phyloP scores from a whole-genome alignment of 2,888 invertebrate genomes.

The Caenorhabditis uteleia region DNA sequence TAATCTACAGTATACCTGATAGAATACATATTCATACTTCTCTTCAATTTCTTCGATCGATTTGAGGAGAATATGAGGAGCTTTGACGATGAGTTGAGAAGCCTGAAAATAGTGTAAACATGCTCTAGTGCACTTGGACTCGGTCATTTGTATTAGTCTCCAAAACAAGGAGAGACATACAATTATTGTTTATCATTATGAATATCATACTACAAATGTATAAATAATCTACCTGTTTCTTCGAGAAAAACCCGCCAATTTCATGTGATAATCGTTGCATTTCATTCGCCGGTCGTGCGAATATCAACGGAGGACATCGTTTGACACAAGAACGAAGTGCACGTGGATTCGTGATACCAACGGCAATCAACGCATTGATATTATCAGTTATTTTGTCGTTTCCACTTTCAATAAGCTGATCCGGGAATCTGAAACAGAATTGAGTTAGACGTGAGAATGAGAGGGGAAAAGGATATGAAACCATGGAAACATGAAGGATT shows the following conservation, averaged over 20 bases:
- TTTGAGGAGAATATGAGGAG: conserved; percentile 57
- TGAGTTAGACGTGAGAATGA: conserved; percentile 1
- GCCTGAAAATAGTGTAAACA: conserved; percentile 53
- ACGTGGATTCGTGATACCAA: conserved; percentile 35
- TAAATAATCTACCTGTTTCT: conserved; percentile 55
- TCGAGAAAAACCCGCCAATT: conserved; percentile 48
- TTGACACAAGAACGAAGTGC: conserved; percentile 16
- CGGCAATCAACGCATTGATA: conserved; percentile 35
- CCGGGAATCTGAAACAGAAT: conserved; percentile 32
- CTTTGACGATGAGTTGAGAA: conserved; percentile 30
- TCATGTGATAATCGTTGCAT: conserved; percentile 41
- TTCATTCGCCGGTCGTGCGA: conserved; percentile 37
- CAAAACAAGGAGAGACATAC: too few species aligned
- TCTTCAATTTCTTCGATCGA: conserved; percentile 61
- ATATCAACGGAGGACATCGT: conserved; percentile 45
- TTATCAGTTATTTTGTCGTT: conserved; percentile 7
- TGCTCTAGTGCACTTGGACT: too few species aligned
- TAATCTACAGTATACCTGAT: conserved; percentile 39
- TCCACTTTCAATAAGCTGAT: conserved; percentile 32
- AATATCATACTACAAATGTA: too few species aligned
- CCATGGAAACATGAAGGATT: too few species aligned
- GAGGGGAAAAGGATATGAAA: conserved; percentile 11
- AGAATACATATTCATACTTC: conserved; percentile 66
- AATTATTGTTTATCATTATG: neutral
- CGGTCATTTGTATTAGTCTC: too few species aligned